Evolutionary conservation across 1,140 invertebrate genomes (phyloP).

Genomic region (Panagrolaimus sp.): DNA sequence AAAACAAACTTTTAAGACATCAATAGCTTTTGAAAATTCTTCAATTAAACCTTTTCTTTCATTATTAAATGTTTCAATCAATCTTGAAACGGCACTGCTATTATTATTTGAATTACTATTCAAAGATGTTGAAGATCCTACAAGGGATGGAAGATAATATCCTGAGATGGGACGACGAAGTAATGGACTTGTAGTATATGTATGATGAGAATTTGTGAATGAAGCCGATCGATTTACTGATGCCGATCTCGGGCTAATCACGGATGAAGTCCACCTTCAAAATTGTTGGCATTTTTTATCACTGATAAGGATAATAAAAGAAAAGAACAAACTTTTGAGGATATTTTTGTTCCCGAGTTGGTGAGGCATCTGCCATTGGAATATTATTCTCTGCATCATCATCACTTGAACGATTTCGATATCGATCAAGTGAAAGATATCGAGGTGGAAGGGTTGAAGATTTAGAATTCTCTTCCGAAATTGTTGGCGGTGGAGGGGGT

Average conservation of each 20-base stretch:
- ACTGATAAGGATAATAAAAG: constrained; percentile 1
- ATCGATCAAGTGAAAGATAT: too few relatives aligned
- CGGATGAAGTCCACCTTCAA: neutral
- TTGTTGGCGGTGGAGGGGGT: constrained; percentile 2
- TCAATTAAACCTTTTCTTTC: constrained; percentile 7
- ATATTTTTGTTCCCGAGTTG: neutral
- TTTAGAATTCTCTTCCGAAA: constrained; percentile 3
- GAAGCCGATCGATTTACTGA: neutral
- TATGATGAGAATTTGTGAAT: constrained; percentile 1
- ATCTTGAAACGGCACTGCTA: neutral
- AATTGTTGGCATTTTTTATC: neutral
- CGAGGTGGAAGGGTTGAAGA: neutral
- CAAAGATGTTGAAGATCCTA: neutral
- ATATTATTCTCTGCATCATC: constrained; percentile 7
- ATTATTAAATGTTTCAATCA: constrained; percentile 13
- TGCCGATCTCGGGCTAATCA: neutral
- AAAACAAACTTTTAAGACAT: constrained; percentile 11
- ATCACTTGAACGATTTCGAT: neutral
- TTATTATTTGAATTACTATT: neutral
- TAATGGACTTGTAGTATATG: too few relatives aligned
- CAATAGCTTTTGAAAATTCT: constrained; percentile 12
- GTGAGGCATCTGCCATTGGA: neutral
- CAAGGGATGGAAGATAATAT: neutral
- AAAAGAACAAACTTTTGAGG: too few relatives aligned
- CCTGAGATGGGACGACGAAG: neutral